Evolutionary conservation across 1,140 invertebrate species (phyloP), one percentile per base, ranked within the genome.

Genomic region (Euura lappo): DNA sequence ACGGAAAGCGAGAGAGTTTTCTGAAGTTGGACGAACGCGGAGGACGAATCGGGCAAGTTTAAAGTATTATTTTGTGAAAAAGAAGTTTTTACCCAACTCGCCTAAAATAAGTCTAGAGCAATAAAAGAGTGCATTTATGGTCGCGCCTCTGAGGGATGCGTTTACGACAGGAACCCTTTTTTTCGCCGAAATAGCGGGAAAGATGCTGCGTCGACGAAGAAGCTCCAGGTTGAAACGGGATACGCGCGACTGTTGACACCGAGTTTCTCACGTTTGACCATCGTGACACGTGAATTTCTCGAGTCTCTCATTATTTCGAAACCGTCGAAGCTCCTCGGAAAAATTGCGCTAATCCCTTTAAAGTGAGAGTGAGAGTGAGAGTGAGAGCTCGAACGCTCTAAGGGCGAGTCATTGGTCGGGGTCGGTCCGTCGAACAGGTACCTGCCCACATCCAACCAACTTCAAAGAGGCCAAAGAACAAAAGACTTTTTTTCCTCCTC

Each of bases 71-170:
- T 28, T 28, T 28, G 28, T 77, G 73, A 72, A 83, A 81, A 78
- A 75, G 77, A 80, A 80, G 79, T 71, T 70, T 76, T 80, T 28
- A 28, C 28, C 28, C 28, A 28, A 60, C 76, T 70, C 70, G 71
- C 71, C 71, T 71, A 78, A 80, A 83, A 83, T 81, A 81, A 74
- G 76, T 74, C 75, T 76, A 73, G 70, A 77, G 77, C 74, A 73
- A 82, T 84, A 85, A 85, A 84, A 80, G 78, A 78, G 79, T 83
- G 81, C 81, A 79, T 80, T 82, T 81, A 79, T 79, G 68, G 76
- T 79, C 74, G 51, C 28, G 28, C 28, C 28, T 28, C 28, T 28
- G 28, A 28, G 28, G 28, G 28, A 28, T 28, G 28, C 28, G 28
- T 28, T 28, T 28, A 28, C 28, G 28, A 28, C 28, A 28, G 28